Conservation (phyloP, 2,797 vertebrate genomes). For the Eulemur coronatus region DNA sequence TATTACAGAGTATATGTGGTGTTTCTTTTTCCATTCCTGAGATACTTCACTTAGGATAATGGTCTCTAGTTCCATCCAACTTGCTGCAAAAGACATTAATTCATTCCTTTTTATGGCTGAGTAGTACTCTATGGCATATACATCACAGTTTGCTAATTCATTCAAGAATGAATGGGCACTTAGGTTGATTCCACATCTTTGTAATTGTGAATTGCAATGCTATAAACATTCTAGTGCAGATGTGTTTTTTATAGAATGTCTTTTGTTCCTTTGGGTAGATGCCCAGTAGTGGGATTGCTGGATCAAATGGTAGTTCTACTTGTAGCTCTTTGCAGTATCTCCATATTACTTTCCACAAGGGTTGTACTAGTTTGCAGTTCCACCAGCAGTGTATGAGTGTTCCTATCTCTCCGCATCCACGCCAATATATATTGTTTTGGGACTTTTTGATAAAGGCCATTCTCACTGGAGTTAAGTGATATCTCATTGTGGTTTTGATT, state of each 20-base stretch:
- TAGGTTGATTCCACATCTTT: not conserved
- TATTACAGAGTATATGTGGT: not conserved
- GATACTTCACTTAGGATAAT: not conserved
- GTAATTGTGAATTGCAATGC: not conserved
- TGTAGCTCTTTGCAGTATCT: no score
- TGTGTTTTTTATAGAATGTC: not conserved
- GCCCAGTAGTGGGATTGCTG: not conserved
- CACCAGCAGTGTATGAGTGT: not conserved
- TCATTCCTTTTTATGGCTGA: not conserved
- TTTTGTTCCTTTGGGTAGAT: not conserved
- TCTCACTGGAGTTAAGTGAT: not conserved
- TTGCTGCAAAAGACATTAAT: not conserved
- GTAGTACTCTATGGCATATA: not conserved
- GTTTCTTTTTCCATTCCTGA: not conserved
- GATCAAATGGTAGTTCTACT: not conserved
- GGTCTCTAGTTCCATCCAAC: not conserved
- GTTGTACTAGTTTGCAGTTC: not conserved
- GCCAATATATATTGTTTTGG: not conserved
- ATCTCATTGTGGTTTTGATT: not conserved
- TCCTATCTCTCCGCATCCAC: not conserved
- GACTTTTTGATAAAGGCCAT: not conserved
- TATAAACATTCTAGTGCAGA: not conserved
- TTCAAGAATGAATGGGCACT: not conserved
- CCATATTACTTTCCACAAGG: not conserved
- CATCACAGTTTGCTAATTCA: not conserved